Conservation (phyloP, 2,113 vertebrate genomes). For the Anser brachyrhynchus region DNA sequence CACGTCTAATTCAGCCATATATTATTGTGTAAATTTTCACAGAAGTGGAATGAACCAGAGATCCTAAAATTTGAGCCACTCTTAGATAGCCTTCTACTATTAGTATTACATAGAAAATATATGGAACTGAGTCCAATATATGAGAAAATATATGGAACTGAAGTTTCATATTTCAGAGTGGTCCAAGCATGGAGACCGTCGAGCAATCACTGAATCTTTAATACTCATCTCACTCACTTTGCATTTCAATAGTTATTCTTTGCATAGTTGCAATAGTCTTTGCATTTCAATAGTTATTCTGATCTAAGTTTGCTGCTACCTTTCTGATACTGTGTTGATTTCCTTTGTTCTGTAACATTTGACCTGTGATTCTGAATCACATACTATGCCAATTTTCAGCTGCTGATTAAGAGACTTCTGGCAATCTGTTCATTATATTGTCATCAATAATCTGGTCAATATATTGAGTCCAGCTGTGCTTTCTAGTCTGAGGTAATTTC, state of each 20-base stretch:
- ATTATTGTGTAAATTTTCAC: not conserved
- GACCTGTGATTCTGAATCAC: accelerated
- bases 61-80: not conserved
- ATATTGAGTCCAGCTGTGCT: not conserved
- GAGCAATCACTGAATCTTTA: not conserved
- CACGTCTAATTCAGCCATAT: not conserved
- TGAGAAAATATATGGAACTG: not conserved
- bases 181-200: not conserved
- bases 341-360: not conserved
- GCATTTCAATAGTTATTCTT: not conserved
- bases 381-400: not conserved
- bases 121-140: not conserved
- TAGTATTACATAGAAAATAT: not conserved
- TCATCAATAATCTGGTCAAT: not conserved
- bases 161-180: not conserved
- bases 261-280: not conserved
- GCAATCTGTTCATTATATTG: not conserved
- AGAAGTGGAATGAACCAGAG: not conserved
- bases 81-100: not conserved
- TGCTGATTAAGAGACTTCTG: not conserved
- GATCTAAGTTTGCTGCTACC: not conserved
- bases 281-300: not conserved
- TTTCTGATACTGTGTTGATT: not conserved
- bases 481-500: not conserved
- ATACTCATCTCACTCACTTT: not conserved